Conservation (phyloP, 2,888 invertebrate genomes). For the Thysanoteuthis rhombus region DNA sequence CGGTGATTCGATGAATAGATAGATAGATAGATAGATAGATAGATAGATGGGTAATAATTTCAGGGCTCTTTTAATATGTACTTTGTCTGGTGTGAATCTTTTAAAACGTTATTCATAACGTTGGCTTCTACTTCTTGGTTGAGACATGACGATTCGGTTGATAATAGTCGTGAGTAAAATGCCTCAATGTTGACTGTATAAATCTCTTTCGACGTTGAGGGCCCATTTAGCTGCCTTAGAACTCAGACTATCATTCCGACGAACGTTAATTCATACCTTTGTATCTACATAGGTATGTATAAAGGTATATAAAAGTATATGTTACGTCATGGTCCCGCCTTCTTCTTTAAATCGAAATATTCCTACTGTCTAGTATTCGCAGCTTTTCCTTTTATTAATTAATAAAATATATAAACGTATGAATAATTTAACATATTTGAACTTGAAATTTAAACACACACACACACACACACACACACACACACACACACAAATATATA, state of each 20-base stretch:
- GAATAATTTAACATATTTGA: no score
- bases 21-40: background rate
- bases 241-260: background rate
- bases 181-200: background rate
- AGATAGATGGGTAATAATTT: background rate
- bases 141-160: background rate
- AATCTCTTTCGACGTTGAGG: background rate
- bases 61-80: background rate
- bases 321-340: background rate
- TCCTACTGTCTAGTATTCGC: constrained; percentile 34
- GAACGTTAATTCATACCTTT: background rate
- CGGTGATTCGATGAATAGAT: no score
- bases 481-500: background rate
- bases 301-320: background rate
- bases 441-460: no score
- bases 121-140: background rate
- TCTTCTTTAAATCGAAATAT: background rate
- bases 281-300: background rate
- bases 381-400: no score
- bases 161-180: background rate
- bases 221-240: background rate
- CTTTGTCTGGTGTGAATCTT: background rate
- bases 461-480: background rate
- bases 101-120: background rate
- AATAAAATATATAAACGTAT: no score